A percentile compares a stretch with the other conserved stretches of the same genome.
Evolutionary conservation across 2,113 vertebrate genomes (phyloP).

Genomic region (Cheirogaleus medius): DNA sequence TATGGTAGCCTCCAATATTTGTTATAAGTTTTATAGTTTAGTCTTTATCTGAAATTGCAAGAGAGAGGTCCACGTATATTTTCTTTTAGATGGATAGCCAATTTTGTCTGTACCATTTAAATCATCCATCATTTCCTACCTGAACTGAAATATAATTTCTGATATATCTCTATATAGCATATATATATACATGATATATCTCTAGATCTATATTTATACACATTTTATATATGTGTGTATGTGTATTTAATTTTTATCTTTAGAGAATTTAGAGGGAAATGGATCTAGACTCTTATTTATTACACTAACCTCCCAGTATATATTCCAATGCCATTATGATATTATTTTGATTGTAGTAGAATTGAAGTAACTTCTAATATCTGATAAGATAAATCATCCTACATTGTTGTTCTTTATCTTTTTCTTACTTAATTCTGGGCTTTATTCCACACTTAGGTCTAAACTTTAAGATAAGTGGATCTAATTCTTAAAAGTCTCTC

Average conservation of each 20-base stretch:
- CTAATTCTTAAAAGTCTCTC: not conserved
- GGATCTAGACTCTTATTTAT: not conserved
- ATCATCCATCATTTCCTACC: not conserved
- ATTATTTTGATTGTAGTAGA: not conserved
- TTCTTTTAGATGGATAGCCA: not conserved
- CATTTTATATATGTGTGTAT: not conserved
- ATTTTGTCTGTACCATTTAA: not conserved
- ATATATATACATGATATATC: not conserved
- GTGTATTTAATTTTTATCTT: not conserved
- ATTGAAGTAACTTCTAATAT: not conserved
- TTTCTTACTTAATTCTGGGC: not conserved
- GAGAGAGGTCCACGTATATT: not conserved
- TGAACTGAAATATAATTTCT: not conserved
- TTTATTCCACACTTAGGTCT: not conserved
- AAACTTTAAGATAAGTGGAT: not conserved
- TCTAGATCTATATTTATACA: not conserved
- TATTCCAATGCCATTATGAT: not conserved
- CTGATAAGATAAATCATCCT: not conserved
- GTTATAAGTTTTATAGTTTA: not conserved
- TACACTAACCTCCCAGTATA: not conserved
- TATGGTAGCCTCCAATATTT: not conserved
- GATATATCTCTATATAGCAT: not conserved
- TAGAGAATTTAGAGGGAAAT: not conserved
- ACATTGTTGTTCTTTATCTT: not conserved
- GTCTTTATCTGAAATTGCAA: conserved; percentile 1